Base-by-base conservation (phyloP, 2,797 vertebrate species). In the Thaleichthys pacificus region DNA sequence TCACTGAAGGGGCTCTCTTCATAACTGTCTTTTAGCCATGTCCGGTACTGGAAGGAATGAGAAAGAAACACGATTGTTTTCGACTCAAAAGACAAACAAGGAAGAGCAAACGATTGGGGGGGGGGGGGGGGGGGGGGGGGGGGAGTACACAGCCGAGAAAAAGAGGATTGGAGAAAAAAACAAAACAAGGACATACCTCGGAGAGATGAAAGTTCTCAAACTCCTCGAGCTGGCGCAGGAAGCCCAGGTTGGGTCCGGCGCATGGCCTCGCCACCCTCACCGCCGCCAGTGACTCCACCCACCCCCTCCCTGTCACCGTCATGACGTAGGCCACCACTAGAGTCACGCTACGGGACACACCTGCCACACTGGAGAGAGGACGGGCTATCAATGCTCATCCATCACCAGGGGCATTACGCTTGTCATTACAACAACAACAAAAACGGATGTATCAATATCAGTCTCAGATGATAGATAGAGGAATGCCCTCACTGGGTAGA, bases 241-340 rank as follows among this genome's bases (percentile, higher is more conserved):
- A 99, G 86, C 97, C 96, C 77, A 93, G 85, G 85, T 98, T 99
- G 4, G 96, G 97, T 65, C 96, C 96, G 7, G 95, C 97, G 21
- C 96, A 97, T 21, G 96, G 95, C 60, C 96, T 89, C 0, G 90
- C 94, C 0, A 92, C 93, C 0, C 94, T 92, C 68, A 98, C 95
- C 0, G 94, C 94, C 0, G 92, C 92, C 72, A 97, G 84, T 0
- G 95, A 91, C 26, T 97, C 96, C 85, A 96, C 94, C 96, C 96
- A 98, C 49, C 96, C 95, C 0, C 95, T 93, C 9, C 94, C 92
- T 0, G 96, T 97, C 88, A 96, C 92, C 0, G 95, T 96, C 96
- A 99, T 98, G 82, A 99, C 91, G 87, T 99, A 98, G 3, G 95
- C 96, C 63, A 96, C 95, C 80, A 97, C 96, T 88, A 99, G 76